These are phyloP conservation scores for Beaufortia kweichowensis DNA, from an alignment of 2,113 vertebrate genomes.

Conservation along the genomic window DNA sequence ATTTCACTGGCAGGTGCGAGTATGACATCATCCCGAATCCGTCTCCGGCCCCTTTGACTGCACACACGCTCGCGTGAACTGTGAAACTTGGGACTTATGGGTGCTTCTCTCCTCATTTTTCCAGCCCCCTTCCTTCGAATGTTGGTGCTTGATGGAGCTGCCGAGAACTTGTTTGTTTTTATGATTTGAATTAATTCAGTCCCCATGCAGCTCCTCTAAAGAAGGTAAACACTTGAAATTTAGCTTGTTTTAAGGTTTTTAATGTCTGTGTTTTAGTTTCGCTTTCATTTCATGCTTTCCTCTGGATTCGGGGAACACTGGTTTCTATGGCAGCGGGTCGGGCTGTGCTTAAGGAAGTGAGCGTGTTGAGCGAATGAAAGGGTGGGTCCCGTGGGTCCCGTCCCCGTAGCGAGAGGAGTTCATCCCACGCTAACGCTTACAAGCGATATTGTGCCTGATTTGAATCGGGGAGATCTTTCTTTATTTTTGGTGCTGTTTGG, in stretches of 20 bases:
- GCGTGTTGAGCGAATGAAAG: neutral
- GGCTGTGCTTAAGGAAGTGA: conserved; percentile 38
- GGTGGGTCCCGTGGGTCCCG: neutral
- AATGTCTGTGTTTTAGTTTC: conserved; percentile 71
- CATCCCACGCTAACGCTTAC: conserved; percentile 76
- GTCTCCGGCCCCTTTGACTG: conserved; percentile 58
- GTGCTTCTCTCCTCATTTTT: conserved; percentile 65
- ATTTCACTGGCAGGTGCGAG: conserved; percentile 60
- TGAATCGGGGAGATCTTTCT: conserved; percentile 88
- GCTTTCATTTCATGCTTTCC: conserved; percentile 68
- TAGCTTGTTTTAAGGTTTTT: conserved; percentile 67
- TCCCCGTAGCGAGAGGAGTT: conserved; percentile 35
- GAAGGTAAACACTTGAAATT: conserved; percentile 89
- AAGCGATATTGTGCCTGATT: conserved; percentile 93
- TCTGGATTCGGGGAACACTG: conserved; percentile 57
- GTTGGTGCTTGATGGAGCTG: conserved; percentile 52
- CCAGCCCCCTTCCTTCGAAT: conserved; percentile 60
- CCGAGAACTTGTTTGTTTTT: conserved; percentile 6
- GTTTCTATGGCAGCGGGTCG: neutral
- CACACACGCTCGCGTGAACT: conserved; percentile 59
- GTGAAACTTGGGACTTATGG: conserved; percentile 68
- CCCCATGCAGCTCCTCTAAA: conserved; percentile 47
- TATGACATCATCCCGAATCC: conserved; percentile 55
- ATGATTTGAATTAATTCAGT: conserved; percentile 7
- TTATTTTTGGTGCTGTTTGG: conserved; percentile 98